Percentiles rank a stretch among this genome's conserved stretches.
Evolutionary conservation across 2,113 vertebrate species (phyloP).

Genomic region (Tinamus guttatus): DNA sequence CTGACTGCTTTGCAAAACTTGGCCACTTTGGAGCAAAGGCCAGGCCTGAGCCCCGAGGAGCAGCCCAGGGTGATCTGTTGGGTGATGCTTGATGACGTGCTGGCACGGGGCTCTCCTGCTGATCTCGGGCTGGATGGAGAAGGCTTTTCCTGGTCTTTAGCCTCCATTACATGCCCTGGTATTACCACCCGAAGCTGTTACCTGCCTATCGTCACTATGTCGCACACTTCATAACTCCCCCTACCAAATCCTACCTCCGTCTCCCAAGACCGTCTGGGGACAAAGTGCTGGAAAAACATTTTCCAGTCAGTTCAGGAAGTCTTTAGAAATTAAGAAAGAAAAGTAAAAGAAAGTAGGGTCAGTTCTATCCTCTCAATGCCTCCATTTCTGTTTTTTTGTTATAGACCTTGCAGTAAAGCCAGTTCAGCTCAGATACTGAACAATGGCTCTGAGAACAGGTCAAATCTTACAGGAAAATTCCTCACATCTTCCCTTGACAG

Average conservation of each 20-base stretch:
- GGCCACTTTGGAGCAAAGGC: not conserved
- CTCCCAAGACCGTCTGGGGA: conserved; percentile 10
- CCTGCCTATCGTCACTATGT: conserved; percentile 45
- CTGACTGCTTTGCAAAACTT: not conserved
- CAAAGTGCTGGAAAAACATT: conserved; percentile 13
- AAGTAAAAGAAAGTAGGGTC: not conserved
- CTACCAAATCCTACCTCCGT: not conserved
- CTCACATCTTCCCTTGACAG: not conserved
- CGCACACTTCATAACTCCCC: conserved; percentile 25
- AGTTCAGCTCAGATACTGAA: not conserved
- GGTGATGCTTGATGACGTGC: not conserved
- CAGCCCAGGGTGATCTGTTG: not conserved
- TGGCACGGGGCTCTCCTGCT: not conserved
- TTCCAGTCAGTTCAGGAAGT: conserved; percentile 8
- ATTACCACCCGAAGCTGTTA: conserved; percentile 50
- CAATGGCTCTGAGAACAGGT: not conserved
- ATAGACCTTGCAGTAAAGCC: not conserved
- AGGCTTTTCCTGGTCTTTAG: not conserved
- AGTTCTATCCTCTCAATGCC: not conserved
- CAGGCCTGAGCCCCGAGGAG: not conserved
- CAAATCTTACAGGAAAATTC: not conserved
- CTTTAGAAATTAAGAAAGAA: not conserved
- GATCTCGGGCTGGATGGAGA: not conserved
- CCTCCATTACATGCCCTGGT: not conserved
- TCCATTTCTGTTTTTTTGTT: not conserved